phyloP scores from a whole-genome alignment of 2,888 invertebrate species.

The Apocheima hispidaria region DNA sequence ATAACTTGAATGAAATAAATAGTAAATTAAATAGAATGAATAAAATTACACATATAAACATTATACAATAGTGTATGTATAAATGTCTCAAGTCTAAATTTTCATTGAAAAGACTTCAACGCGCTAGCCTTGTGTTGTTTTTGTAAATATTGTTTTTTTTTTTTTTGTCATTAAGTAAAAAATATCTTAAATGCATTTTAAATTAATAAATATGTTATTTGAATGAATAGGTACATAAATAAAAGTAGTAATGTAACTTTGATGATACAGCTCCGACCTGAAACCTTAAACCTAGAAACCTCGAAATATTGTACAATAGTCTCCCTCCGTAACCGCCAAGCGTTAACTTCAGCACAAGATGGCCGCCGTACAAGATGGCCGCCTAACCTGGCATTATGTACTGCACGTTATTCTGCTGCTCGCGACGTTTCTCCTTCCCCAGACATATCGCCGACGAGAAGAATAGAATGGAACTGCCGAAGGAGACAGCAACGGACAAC shows the following conservation, averaged over 20 bases:
- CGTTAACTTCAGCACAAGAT: conserved; percentile 63
- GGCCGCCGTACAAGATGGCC: conserved; percentile 61
- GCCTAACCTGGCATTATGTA: conserved; percentile 95
- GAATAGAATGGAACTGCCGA: conserved; percentile 91
- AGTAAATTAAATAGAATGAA: too few species aligned
- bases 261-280: conserved; percentile 25
- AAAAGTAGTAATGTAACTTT: not conserved
- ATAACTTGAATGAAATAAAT: too few species aligned
- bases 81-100: not conserved
- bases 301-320: conserved; percentile 52
- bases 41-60: too few species aligned
- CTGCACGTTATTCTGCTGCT: conserved; percentile 92
- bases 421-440: conserved; percentile 90
- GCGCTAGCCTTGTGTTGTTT: not conserved
- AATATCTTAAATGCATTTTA: not conserved
- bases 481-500: conserved; percentile 92
- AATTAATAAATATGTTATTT: not conserved
- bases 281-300: conserved; percentile 52
- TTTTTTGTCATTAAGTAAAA: not conserved
- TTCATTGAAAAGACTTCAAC: conserved; percentile 14
- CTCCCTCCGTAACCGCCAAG: conserved; percentile 72
- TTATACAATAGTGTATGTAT: not conserved
- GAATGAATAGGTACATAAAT: conserved; percentile 16
- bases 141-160: too few species aligned
- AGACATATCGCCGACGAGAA: conserved; percentile 93